These are phyloP conservation scores for Agriotes lineatus DNA, from an alignment of 2,888 invertebrate genomes.

Conservation along the genomic window DNA sequence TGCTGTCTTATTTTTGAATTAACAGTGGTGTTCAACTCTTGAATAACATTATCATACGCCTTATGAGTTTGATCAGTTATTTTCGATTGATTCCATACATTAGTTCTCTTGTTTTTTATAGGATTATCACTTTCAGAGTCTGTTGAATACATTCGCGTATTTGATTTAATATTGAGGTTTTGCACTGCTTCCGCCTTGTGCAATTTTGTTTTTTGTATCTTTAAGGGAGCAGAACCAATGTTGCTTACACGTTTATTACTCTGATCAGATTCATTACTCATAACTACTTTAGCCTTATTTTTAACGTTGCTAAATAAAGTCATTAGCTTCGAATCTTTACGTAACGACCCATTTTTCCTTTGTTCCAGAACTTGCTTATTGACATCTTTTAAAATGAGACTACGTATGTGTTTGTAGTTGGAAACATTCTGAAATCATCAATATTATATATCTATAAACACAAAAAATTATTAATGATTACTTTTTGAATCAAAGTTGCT, in stretches of 20 bases:
- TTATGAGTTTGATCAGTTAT: constrained; percentile 11
- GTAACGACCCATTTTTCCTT: not conserved
- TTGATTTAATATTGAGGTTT: no score
- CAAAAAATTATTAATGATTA: no score
- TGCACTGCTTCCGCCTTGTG: not conserved
- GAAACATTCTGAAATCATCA: constrained; percentile 19
- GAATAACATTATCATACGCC: constrained; percentile 28
- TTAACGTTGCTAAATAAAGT: not conserved
- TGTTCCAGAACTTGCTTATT: constrained; percentile 9
- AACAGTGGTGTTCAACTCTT: constrained; percentile 27
- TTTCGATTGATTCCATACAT: not conserved
- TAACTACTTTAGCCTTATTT: not conserved
- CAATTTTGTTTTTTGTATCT: not conserved
- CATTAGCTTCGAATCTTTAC: constrained; percentile 7
- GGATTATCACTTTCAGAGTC: constrained; percentile 25
- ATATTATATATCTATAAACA: no score
- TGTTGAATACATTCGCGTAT: constrained; percentile 23
- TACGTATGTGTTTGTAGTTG: constrained; percentile 30
- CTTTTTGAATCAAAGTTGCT: constrained; percentile 71
- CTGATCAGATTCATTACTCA: not conserved
- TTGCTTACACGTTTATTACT: not conserved
- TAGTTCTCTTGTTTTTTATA: not conserved
- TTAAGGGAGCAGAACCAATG: not conserved
- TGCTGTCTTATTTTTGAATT: not conserved
- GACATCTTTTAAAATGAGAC: constrained; percentile 23